phyloP scores from a whole-genome alignment of 2,888 invertebrate genomes.

The Ennomos erosarius region DNA sequence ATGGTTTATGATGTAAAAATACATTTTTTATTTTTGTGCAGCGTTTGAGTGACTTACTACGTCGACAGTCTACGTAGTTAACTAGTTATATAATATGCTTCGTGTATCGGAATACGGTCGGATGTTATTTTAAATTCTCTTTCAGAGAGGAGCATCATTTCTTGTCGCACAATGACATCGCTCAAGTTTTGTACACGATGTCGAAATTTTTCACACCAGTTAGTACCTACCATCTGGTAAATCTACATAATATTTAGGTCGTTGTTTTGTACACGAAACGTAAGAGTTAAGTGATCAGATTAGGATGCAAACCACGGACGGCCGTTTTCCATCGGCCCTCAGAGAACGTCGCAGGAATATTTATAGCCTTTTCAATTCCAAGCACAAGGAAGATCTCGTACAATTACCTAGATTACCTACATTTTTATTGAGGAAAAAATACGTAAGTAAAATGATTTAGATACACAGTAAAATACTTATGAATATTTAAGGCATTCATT shows the following conservation, averaged over 20 bases:
- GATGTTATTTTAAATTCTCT: no score
- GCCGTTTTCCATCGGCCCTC: constrained; percentile 16
- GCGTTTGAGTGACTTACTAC: neutral
- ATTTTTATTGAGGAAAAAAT: constrained; percentile 3
- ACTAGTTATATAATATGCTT: no score
- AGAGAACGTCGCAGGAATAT: constrained; percentile 11
- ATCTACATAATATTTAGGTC: constrained; percentile 25
- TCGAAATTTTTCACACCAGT: constrained; percentile 22
- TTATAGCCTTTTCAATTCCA: constrained; percentile 23
- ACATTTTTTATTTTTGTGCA: constrained; percentile 10
- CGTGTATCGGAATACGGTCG: no score
- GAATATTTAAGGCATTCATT: no score
- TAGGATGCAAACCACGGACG: constrained; percentile 12
- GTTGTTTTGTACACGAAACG: constrained; percentile 13
- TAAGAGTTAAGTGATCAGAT: neutral
- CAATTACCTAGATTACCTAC: constrained; percentile 1
- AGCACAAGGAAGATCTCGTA: neutral
- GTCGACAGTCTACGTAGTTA: no score
- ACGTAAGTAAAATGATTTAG: no score
- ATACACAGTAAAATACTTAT: no score
- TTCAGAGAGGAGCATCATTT: no score
- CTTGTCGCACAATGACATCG: no score
- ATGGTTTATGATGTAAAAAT: constrained; percentile 49
- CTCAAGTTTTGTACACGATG: constrained; percentile 5
- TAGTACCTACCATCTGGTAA: constrained; percentile 4